Evolutionary conservation across 2,888 invertebrate genomes (phyloP), one percentile per base, ranked within the genome.

Genomic region (Trichacis sp.): DNA sequence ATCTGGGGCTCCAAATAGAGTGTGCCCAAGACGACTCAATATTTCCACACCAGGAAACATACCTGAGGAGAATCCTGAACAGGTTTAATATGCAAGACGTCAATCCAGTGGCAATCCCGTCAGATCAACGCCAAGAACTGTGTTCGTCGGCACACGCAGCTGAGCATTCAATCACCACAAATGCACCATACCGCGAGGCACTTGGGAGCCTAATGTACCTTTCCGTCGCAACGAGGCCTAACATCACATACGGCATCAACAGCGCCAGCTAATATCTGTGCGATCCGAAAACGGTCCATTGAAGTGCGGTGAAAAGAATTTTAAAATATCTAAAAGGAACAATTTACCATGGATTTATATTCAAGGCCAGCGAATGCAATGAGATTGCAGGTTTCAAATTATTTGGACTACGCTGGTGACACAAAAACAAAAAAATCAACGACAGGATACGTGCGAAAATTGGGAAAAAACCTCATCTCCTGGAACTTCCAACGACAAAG

Each of bases 41-140:
- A 2, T 60, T 67, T 15, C 30, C 62, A 0, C 55, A 60, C 42
- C 69, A 69, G 48, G 24, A 40, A 3, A 24, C 48, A 11, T 69
- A 67, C 20, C 49, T 52, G 5, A 46, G 45, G n/a, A 43, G 40
- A 14, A 24, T 70, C 2, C 42, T 61, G 12, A 47, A 33, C 9
- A 3, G 33, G 2, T 33, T 11, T 9, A 6, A 33, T 2, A 33
- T 33, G 24, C 4, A 24, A 56, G 0, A 73, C 40, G 59, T 64
- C 8, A 76, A 76, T 43, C 29, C 67, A n/a, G 73, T 71, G 8
- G 29, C 61, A 11, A 70, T 70, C 1, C 74, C 73, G 1, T 67
- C 65, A 1, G 57, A 63, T 40, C 3, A 29, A n/a, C 24, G 20
- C 40, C 51, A 45, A n/a, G 24, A 38, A 1, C 8, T 24, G 24